Evolutionary conservation across 2,797 vertebrate species (phyloP), one percentile per base, ranked within the genome.

Genomic region (Muscicapa striata): DNA sequence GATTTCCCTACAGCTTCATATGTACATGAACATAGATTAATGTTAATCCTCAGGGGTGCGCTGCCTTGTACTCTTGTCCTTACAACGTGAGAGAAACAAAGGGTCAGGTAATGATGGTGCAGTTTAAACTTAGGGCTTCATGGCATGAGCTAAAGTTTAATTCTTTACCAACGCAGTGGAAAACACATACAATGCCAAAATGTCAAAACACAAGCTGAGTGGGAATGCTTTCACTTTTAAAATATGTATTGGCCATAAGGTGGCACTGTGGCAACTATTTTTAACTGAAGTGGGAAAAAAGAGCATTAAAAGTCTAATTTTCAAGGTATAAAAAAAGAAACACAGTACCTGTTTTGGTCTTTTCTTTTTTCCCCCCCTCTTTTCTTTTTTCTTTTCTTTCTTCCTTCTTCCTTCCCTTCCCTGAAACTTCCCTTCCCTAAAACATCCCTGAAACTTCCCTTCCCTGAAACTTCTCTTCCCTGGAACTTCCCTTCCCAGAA

Each of bases 181-280:
- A 92, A 57, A 10, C 23, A 30, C 24, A 43, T 45, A 23, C 72
- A 84, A 78, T 29, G 20, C 20, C 8, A 2, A 57, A 80, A 13
- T 52, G 27, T 32, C 40, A 54, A 64, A 76, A 64, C 11, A 61
- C 24, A 58, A 68, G 2, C 26, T 66, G 4, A 0, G 4, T 26
- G 5, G 18, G 8, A 74, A 5, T 15, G 5, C 24, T 82, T 66
- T 48, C 88, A 58, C 7, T 41, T 80, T 85, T 23, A 83, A 80
- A 90, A 78, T 69, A 26, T 26, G 0, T 45, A 9, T 73, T 85
- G 78, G 23, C 97, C 98, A 93, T 96, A 93, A 98, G 98, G 87
- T 97, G 98, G 98, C 98, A 98, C 96, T 94, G 90, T 96, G 46
- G 89, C 84, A 94, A 89, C 89, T 97, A 38, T 84, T 95, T 97